Conservation (phyloP, 2,888 invertebrate genomes). For the Thereva nobilitata region DNA sequence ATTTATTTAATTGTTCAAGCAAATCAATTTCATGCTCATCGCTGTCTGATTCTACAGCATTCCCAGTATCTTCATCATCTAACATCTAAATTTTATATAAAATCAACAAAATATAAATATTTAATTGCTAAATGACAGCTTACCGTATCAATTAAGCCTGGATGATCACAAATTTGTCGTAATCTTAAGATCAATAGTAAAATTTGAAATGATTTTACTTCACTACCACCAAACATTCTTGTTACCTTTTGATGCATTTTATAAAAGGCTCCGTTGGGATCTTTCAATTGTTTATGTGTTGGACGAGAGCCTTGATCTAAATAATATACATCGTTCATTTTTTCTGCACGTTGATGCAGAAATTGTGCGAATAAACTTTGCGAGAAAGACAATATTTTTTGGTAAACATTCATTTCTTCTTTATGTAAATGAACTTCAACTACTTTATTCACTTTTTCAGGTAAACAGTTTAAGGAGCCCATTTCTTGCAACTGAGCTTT, state of each 20-base stretch:
- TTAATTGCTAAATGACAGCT: neutral
- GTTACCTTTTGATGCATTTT: conserved; percentile 67
- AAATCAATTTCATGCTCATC: conserved; percentile 63
- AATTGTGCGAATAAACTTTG: conserved; percentile 77
- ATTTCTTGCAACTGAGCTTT: conserved; percentile 74
- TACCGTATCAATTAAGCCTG: conserved; percentile 74
- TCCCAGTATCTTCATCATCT: conserved; percentile 54
- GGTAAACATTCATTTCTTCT: conserved; percentile 78
- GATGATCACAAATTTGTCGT: conserved; percentile 89
- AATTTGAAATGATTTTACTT: conserved; percentile 70
- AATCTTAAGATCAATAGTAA: conserved; percentile 81
- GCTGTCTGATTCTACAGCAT: conserved; percentile 48
- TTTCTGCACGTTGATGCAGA: conserved; percentile 74
- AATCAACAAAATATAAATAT: conserved; percentile 1
- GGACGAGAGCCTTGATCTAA: conserved; percentile 45
- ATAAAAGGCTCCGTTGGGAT: conserved; percentile 60
- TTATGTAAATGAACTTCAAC: conserved; percentile 67
- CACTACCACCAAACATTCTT: conserved; percentile 64
- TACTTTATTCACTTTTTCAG: conserved; percentile 63
- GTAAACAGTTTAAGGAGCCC: conserved; percentile 67
- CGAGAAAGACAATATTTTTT: conserved; percentile 72
- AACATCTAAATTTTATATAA: conserved; percentile 58
- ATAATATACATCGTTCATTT: conserved; percentile 57
- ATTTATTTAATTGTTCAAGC: conserved; percentile 66
- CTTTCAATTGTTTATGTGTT: conserved; percentile 54